A percentile compares a stretch with the other conserved stretches of the same genome.
Evolutionary conservation across 2,888 invertebrate genomes (phyloP).

Genomic region (Callyntrura sp.): DNA sequence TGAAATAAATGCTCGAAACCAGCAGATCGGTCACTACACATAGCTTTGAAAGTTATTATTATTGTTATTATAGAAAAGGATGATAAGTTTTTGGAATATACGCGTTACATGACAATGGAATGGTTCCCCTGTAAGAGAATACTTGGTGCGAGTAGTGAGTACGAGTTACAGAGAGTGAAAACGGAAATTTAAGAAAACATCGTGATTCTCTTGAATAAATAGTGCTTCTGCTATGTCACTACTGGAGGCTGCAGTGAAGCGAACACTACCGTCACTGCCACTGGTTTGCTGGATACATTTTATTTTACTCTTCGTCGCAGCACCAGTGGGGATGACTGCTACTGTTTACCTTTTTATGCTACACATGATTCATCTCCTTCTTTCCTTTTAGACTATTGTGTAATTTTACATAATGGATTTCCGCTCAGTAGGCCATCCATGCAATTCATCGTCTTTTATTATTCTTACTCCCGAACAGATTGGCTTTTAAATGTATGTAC

Average conservation of each 20-base stretch:
- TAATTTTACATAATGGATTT: slow-evolving; percentile 81
- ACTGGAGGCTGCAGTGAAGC: neutral
- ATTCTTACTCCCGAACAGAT: slow-evolving; percentile 43
- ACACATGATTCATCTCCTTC: slow-evolving; percentile 68
- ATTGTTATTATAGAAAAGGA: too few species aligned
- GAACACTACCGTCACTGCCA: too few species aligned
- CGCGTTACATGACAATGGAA: slow-evolving; percentile 5
- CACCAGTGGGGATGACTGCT: slow-evolving; percentile 42
- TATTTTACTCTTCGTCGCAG: too few species aligned
- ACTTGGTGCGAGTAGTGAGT: neutral
- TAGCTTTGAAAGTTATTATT: slow-evolving; percentile 33
- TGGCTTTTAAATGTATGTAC: slow-evolving; percentile 53
- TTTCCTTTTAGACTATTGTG: slow-evolving; percentile 68
- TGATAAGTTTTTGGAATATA: too few species aligned
- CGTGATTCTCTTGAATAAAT: slow-evolving; percentile 46
- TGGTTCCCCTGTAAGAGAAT: neutral
- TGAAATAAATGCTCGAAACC: too few species aligned
- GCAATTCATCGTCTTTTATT: slow-evolving; percentile 71
- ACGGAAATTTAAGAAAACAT: slow-evolving; percentile 58
- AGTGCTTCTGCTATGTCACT: neutral
- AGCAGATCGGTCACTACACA: slow-evolving; percentile 12
- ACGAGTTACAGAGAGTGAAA: slow-evolving; percentile 35
- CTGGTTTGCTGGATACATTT: slow-evolving; percentile 5
- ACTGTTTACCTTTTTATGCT: slow-evolving; percentile 67
- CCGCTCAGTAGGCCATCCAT: slow-evolving; percentile 76